phyloP scores from a whole-genome alignment of 2,888 invertebrate genomes.

The Ophion obscuratus region DNA sequence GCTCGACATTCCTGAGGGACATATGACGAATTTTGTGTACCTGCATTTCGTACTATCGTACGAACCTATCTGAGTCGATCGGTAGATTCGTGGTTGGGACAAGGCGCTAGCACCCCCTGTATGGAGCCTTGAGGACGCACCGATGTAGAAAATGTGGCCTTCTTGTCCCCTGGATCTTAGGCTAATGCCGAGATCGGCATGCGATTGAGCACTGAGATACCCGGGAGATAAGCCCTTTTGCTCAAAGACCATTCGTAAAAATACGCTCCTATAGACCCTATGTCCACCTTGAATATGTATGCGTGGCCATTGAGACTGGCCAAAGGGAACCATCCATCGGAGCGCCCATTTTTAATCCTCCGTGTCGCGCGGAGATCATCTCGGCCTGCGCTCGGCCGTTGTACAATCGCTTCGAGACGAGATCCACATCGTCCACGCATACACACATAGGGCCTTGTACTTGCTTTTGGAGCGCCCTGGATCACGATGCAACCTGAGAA shows the following conservation, averaged over 20 bases:
- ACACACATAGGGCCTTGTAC: constrained; percentile 7
- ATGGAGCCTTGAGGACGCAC: constrained; percentile 48
- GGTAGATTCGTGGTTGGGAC: constrained; percentile 38
- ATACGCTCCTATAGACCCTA: constrained; percentile 43
- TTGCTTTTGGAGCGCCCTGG: constrained; percentile 56
- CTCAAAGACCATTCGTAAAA: constrained; percentile 69
- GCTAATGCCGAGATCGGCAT: constrained; percentile 71
- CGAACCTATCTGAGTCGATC: constrained; percentile 65
- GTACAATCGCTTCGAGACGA: constrained; percentile 36
- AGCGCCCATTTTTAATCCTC: constrained; percentile 65
- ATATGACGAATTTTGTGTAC: constrained; percentile 67
- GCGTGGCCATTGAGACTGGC: constrained; percentile 21
- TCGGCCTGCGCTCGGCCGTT: constrained; percentile 30
- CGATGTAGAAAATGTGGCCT: constrained; percentile 65
- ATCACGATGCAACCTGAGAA: constrained; percentile 62
- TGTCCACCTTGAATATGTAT: constrained; percentile 42
- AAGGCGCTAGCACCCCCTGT: constrained; percentile 34
- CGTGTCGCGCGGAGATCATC: constrained; percentile 48
- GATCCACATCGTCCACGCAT: constrained; percentile 23
- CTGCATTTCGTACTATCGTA: constrained; percentile 64
- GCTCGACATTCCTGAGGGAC: constrained; percentile 65
- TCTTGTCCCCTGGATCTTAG: constrained; percentile 51
- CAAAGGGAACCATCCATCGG: constrained; percentile 32
- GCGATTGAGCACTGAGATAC: constrained; percentile 72
- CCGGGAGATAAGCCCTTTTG: constrained; percentile 74